Conservation (phyloP, 1,140 invertebrate genomes). For the Plodia interpunctella region DNA sequence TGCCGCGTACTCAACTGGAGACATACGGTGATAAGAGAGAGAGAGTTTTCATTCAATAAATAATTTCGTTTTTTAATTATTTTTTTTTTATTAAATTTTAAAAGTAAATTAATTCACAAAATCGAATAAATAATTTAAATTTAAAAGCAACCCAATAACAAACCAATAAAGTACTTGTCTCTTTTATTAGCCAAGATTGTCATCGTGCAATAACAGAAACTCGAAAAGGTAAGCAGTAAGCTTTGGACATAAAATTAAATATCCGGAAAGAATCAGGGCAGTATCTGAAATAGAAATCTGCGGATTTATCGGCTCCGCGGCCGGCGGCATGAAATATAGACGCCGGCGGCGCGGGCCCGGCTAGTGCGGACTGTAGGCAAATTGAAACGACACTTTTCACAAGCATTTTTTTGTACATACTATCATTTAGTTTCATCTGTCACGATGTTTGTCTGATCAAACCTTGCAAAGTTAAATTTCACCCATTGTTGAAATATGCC, state of each 20-base stretch:
- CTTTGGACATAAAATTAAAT: slow-evolving; percentile 63
- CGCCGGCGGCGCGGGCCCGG: slow-evolving; percentile 1
- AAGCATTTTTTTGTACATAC: not conserved
- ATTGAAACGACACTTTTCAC: too few relatives aligned
- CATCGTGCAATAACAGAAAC: slow-evolving; percentile 19
- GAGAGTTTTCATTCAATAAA: too few relatives aligned
- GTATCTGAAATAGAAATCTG: slow-evolving; percentile 72
- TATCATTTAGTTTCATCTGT: too few relatives aligned
- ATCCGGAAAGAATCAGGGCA: slow-evolving; percentile 63
- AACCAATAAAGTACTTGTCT: slow-evolving; percentile 2
- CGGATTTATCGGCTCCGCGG: slow-evolving; percentile 63
- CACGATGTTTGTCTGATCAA: too few relatives aligned
- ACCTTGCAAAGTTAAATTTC: too few relatives aligned
- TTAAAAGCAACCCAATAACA: not conserved
- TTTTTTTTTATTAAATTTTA: too few relatives aligned
- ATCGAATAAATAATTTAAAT: too few relatives aligned
- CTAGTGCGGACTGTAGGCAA: not conserved
- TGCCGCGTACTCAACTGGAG: too few relatives aligned
- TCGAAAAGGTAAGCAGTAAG: slow-evolving; percentile 26
- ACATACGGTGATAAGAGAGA: too few relatives aligned
- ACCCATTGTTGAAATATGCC: too few relatives aligned
- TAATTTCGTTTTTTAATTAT: too few relatives aligned
- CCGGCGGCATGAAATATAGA: slow-evolving; percentile 60
- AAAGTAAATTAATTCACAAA: too few relatives aligned
- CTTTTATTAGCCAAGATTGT: slow-evolving; percentile 18